Conservation (phyloP, 2,888 invertebrate genomes). For the Monopis laevigella region DNA sequence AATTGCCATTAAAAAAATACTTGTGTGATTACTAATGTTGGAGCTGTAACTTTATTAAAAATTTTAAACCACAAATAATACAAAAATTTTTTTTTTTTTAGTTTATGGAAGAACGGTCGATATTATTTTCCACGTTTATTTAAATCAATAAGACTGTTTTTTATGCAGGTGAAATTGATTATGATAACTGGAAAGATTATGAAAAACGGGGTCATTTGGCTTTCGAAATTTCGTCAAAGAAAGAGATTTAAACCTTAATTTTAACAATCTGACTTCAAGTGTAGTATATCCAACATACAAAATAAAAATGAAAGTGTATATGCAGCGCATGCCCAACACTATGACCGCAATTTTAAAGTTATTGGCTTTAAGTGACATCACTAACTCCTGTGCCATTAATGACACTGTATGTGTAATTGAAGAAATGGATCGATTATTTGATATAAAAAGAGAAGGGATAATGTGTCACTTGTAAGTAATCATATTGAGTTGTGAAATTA, state of each 20-base stretch:
- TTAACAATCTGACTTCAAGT: background rate
- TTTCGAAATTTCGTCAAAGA: constrained; percentile 9
- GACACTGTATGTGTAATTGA: constrained; percentile 13
- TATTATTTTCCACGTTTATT: constrained; percentile 16
- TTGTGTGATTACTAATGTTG: constrained; percentile 20
- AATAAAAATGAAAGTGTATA: constrained; percentile 17
- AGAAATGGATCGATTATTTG: constrained; percentile 16
- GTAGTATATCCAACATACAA: constrained; percentile 9
- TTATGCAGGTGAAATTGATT: constrained; percentile 7
- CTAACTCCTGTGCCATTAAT: background rate
- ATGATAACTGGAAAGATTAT: constrained; percentile 8
- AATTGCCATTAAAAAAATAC: background rate
- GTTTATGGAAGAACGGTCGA: no score
- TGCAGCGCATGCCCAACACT: constrained; percentile 15
- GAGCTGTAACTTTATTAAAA: constrained; percentile 14
- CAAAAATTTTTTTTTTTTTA: no score
- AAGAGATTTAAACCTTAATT: constrained; percentile 2
- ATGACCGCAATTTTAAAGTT: no score
- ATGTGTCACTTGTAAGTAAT: constrained; percentile 16
- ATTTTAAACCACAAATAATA: background rate
- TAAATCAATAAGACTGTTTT: constrained; percentile 14
- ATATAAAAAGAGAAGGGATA: constrained; percentile 16
- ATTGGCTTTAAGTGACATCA: background rate
- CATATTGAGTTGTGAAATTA: constrained; percentile 14
- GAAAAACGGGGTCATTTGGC: constrained; percentile 15